Evolutionary conservation across 2,888 invertebrate species (phyloP), one percentile per base, ranked within the genome.

Genomic region (Tenthredo scrophulariae): DNA sequence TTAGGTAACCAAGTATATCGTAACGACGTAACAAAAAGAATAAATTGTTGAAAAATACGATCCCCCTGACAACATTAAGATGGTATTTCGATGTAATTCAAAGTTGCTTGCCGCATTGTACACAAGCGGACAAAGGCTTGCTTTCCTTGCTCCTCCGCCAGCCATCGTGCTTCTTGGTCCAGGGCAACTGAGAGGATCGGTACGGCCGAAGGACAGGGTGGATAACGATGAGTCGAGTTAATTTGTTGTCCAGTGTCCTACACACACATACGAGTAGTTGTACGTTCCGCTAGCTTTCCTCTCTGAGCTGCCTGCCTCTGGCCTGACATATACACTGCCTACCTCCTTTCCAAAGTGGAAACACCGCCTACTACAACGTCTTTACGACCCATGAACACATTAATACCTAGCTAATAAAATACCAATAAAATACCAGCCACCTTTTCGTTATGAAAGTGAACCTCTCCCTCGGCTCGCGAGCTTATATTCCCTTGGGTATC

Each of bases 371-470:
- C 79, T 80, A 80, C 67, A 67, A 84, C 79, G 33, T 80, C 65
- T 79, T 84, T 84, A 84, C 67, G 79, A 65, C 33, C 46, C 65
- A 65, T 84, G 79, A 80, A 84, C 79, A 29, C 79, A 84, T 79
- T 84, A 84, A 84, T 79, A 84, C 65, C 67, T 79, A 18, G 29
- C 79, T 37, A 65, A 74, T 79, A 80, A 84, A 65, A 84, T 62
- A 62, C 40, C 80, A 62, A 80, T 80, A 80, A 79, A 84, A 84
- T 84, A 77, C 50, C 13, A 58, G 37, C 70, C 70, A 2, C 46
- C 50, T 43, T 50, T 50, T 37, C 72, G 46, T 84, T 84, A 70
- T 26, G 40, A 26, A 84, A 84, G 80, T 40, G 33, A n/a, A 80
- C 80, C 62, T 62, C 62, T 40, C 18, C 58, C 80, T 58, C 4